These are phyloP conservation scores for Scytalopus superciliaris DNA, from an alignment of 2,113 vertebrate genomes.

Conservation along the genomic window DNA sequence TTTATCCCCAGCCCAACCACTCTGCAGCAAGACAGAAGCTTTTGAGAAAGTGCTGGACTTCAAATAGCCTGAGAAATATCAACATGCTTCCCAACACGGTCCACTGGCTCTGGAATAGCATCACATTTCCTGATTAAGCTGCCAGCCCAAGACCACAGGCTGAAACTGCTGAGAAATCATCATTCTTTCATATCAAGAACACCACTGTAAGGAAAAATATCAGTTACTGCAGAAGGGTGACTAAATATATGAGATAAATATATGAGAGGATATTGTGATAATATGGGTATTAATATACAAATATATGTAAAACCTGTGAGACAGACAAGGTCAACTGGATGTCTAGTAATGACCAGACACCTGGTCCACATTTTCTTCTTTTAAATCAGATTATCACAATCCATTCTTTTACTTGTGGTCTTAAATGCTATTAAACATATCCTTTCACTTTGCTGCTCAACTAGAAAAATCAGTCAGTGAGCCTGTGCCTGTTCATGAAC, in stretches of 20 bases:
- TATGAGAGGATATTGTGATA: background rate
- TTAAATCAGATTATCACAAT: background rate
- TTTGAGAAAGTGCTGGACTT: background rate
- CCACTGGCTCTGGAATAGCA: background rate
- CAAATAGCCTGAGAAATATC: background rate
- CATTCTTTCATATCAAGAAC: background rate
- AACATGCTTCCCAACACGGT: fast-evolving
- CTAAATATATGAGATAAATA: background rate
- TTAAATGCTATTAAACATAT: background rate
- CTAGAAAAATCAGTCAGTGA: background rate
- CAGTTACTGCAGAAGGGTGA: background rate
- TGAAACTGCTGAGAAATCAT: background rate
- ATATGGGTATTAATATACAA: background rate
- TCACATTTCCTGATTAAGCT: background rate
- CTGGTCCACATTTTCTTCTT: background rate
- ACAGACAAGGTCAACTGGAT: background rate
- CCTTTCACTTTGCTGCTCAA: background rate
- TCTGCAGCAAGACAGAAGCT: background rate
- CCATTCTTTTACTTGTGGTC: background rate
- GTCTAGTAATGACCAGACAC: background rate
- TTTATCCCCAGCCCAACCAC: background rate
- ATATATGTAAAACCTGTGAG: background rate
- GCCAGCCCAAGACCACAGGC: background rate
- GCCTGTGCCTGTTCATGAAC: background rate
- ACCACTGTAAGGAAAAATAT: background rate